Percentiles rank a stretch among this genome's conserved stretches.
Evolutionary conservation across 2,113 vertebrate species (phyloP).

Genomic region (Gavialis gangeticus): DNA sequence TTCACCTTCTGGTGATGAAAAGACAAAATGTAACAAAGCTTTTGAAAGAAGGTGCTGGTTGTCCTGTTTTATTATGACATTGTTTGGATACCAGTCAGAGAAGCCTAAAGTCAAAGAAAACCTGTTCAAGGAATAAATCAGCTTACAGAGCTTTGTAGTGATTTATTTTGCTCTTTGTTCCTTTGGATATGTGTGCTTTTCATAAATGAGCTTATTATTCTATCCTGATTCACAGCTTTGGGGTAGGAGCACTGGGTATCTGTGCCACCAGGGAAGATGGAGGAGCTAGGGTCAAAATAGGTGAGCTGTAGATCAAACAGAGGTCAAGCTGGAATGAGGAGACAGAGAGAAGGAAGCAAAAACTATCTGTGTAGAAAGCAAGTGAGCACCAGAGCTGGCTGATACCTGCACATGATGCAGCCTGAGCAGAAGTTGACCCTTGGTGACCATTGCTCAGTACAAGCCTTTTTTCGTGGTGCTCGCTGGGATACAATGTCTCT

Average conservation of each 20-base stretch:
- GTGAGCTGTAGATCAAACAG: constrained; percentile 57
- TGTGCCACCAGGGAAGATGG: constrained; percentile 26
- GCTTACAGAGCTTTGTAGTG: constrained; percentile 67
- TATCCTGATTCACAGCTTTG: constrained; percentile 61
- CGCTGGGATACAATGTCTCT: background rate
- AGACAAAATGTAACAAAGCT: constrained; percentile 28
- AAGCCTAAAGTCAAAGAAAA: constrained; percentile 40
- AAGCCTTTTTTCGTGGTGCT: too few species aligned
- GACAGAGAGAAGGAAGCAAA: background rate
- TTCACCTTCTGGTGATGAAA: constrained; percentile 31
- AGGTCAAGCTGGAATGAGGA: background rate
- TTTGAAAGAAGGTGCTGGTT: constrained; percentile 30
- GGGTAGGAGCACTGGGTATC: constrained; percentile 43
- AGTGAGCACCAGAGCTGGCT: background rate
- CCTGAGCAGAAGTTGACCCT: fast-evolving
- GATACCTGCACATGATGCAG: fast-evolving
- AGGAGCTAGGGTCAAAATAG: background rate
- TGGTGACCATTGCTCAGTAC: background rate
- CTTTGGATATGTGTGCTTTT: constrained; percentile 56
- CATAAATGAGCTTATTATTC: constrained; percentile 72
- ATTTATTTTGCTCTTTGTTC: constrained; percentile 65
- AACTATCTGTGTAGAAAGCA: background rate
- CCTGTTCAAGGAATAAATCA: constrained; percentile 56
- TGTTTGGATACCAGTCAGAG: constrained; percentile 14
- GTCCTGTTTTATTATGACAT: constrained; percentile 16